phyloP scores from a whole-genome alignment of 2,113 vertebrate genomes.

The Aspidoscelis tigris region DNA sequence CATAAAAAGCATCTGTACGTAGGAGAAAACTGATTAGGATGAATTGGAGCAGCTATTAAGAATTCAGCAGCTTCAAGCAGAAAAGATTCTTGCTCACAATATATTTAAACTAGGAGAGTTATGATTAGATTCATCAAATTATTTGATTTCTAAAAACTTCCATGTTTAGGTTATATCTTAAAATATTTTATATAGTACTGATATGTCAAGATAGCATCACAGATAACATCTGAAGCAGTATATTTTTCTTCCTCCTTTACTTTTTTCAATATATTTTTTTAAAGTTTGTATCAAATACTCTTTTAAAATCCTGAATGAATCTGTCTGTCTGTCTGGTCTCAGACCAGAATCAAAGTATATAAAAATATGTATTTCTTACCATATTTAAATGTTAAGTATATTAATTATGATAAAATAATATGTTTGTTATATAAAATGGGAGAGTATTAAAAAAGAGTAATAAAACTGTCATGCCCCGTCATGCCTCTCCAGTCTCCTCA shows the following conservation, averaged over 20 bases:
- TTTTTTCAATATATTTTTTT: not conserved
- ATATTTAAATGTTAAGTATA: no score
- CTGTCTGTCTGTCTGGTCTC: no score
- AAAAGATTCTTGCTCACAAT: constrained; percentile 18
- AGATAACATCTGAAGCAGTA: constrained; percentile 1
- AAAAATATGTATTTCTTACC: no score
- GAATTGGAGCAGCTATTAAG: constrained; percentile 7
- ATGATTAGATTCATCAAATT: constrained; percentile 42
- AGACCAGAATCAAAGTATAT: no score
- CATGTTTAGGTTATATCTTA: not conserved
- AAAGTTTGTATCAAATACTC: not conserved
- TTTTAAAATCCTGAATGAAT: no score
- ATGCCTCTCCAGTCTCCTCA: no score
- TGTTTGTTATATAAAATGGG: not conserved
- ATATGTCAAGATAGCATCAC: not conserved
- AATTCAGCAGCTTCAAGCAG: constrained; percentile 12
- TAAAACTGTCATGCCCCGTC: no score
- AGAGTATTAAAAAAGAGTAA: no score
- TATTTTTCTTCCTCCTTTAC: not conserved
- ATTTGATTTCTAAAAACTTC: constrained; percentile 31
- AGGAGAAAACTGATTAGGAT: constrained; percentile 46
- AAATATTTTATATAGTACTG: not conserved
- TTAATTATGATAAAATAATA: not conserved
- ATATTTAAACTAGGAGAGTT: constrained; percentile 46
- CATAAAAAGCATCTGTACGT: constrained; percentile 39